Evolutionary conservation across 2,113 vertebrate species (phyloP), one percentile per base, ranked within the genome.

Genomic region (Fulmarus glacialis): DNA sequence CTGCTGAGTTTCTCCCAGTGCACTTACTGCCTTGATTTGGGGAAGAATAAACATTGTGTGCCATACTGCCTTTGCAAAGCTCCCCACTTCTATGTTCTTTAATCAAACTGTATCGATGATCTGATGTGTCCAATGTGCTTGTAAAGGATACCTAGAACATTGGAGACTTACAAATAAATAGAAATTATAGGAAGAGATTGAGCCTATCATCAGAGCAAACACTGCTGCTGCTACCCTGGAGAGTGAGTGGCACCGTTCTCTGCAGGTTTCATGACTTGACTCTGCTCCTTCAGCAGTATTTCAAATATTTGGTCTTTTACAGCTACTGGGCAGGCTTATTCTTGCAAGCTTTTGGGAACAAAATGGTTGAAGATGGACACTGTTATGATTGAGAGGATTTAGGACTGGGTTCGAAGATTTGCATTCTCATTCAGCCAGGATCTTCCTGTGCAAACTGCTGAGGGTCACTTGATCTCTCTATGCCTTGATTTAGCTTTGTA

Each of bases 31-130:
- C 30, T 17, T 14, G 4, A 4, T 13, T 18, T 40, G 63, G 63
- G 52, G 22, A 40, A 11, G 47, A 40, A 53, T 0, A 13, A 8
- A 9, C 14, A 3, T 1, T 4, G 18, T 10, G 38, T 53, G 34
- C 34, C 22, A 11, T 12, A 9, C 21, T 47, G 48, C 59, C 58
- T 38, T 45, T 40, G 73, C n/a, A 36, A 26, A 84, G 15, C 56
- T 66, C 42, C 47, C 21, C 12, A 0, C 4, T 45, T 36, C 15
- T 48, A 0, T 16, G 18, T 2, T 66, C 42, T 74, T 63, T 34
- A 21, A 38, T 60, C 40, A 38, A 26, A 38, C 67, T 30, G 19
- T 43, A 5, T 15, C 2, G 1, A 30, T 30, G 72, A 40, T 10
- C 53, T 42, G 66, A 14, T 6, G 32, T 43, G 52, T 59, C 75